Evolutionary conservation across 2,888 invertebrate genomes (phyloP).

Genomic region (Dastarcus helophoroides): DNA sequence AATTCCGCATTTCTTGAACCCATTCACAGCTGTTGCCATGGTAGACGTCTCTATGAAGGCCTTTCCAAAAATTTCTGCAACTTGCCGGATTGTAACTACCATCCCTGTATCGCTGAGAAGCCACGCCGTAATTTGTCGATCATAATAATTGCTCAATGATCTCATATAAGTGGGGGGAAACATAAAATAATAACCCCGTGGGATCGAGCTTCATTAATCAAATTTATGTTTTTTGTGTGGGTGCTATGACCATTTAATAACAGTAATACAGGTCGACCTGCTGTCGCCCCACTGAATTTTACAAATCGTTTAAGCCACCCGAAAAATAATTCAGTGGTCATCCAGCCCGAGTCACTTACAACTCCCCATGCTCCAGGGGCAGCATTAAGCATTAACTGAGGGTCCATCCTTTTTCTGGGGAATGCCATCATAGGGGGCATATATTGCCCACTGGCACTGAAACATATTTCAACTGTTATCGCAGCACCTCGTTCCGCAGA

Average conservation of each 20-base stretch:
- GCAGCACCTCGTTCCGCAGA: slow-evolving; percentile 18
- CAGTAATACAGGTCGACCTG: slow-evolving; percentile 9
- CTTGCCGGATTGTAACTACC: slow-evolving; percentile 1
- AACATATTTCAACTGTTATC: slow-evolving; percentile 19
- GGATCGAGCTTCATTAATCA: slow-evolving; percentile 23
- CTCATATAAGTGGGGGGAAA: slow-evolving; percentile 21
- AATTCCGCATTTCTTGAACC: slow-evolving; percentile 5
- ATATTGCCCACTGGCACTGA: slow-evolving; percentile 18
- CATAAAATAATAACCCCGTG: slow-evolving; percentile 16
- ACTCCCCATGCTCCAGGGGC: slow-evolving; percentile 20
- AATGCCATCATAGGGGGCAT: slow-evolving; percentile 16
- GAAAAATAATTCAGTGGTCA: slow-evolving; percentile 9
- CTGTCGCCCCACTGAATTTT: slow-evolving; percentile 4
- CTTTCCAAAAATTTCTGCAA: slow-evolving; percentile 6
- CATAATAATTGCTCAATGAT: slow-evolving; percentile 19
- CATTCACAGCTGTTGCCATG: slow-evolving; percentile 8
- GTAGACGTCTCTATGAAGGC: slow-evolving; percentile 3
- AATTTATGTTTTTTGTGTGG: slow-evolving; percentile 15
- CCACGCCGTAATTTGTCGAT: slow-evolving; percentile 19
- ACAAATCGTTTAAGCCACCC: slow-evolving; percentile 12
- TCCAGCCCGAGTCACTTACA: slow-evolving; percentile 9
- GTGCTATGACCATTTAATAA: slow-evolving; percentile 11
- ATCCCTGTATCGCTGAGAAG: slow-evolving; percentile 16
- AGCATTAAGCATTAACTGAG: slow-evolving; percentile 18
- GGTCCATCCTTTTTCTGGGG: slow-evolving; percentile 20